Conservation (phyloP, 2,797 vertebrate species). For the Leucoraja ocellata region DNA sequence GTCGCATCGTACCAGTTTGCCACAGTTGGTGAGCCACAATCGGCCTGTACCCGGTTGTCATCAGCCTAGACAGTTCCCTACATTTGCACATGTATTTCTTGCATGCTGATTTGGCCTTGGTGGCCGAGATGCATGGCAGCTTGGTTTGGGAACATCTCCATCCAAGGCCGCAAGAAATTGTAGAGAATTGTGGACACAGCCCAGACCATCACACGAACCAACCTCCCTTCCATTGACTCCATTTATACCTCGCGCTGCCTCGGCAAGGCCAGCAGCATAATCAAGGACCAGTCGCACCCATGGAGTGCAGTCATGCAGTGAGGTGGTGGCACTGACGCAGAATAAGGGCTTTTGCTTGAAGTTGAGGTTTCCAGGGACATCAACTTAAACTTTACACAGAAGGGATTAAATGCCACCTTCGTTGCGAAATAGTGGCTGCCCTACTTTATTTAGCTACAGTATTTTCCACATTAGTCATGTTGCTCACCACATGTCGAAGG, state of each 20-base stretch:
- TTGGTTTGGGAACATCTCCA: no score
- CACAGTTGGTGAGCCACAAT: neutral
- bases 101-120: neutral
- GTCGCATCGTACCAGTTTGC: neutral
- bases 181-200: no score
- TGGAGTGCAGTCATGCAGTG: neutral
- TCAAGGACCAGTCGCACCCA: no score
- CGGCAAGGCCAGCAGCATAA: no score
- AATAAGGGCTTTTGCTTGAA: neutral
- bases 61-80: neutral
- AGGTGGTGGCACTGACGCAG: neutral
- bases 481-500: neutral
- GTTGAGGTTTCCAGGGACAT: neutral
- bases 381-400: neutral
- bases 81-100: neutral
- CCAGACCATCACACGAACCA: no score
- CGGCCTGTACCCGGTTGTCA: neutral
- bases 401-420: neutral
- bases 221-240: no score
- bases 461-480: slow-evolving; percentile 8
- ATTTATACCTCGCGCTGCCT: no score
- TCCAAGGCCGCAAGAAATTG: no score
- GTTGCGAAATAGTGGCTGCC: no score
- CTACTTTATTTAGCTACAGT: neutral
- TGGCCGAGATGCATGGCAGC: no score